Conservation (phyloP, 2,113 vertebrate genomes). For the Melozone crissalis region DNA sequence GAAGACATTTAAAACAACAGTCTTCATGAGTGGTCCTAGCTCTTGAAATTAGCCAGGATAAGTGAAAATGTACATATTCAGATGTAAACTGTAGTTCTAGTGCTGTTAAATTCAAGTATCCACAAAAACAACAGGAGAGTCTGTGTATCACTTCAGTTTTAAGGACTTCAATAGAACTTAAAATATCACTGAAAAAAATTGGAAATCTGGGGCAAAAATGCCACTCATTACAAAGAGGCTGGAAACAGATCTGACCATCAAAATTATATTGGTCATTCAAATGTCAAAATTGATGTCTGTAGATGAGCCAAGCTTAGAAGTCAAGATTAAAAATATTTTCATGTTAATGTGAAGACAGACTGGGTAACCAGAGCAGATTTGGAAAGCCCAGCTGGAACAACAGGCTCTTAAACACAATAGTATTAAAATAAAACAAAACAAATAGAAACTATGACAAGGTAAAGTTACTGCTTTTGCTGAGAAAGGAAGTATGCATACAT, state of each 20-base stretch:
- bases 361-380: not conserved
- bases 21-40: not conserved
- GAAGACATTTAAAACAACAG: not conserved
- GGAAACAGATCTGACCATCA: not conserved
- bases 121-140: not conserved
- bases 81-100: not conserved
- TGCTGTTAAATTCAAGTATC: not conserved
- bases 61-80: not conserved
- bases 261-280: not conserved
- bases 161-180: not conserved
- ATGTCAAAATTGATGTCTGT: not conserved
- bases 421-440: not conserved
- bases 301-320: not conserved
- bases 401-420: not conserved
- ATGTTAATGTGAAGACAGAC: not conserved
- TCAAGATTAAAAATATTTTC: not conserved
- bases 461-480: not conserved
- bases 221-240: not conserved
- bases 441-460: not conserved
- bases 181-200: not conserved
- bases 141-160: not conserved
- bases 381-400: not conserved
- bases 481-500: constrained; percentile 43
- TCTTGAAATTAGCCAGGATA: not conserved
- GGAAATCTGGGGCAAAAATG: not conserved